A percentile compares a stretch with the other conserved stretches of the same genome.
Evolutionary conservation across 2,797 vertebrate species (phyloP).

Genomic region (Manis javanica): DNA sequence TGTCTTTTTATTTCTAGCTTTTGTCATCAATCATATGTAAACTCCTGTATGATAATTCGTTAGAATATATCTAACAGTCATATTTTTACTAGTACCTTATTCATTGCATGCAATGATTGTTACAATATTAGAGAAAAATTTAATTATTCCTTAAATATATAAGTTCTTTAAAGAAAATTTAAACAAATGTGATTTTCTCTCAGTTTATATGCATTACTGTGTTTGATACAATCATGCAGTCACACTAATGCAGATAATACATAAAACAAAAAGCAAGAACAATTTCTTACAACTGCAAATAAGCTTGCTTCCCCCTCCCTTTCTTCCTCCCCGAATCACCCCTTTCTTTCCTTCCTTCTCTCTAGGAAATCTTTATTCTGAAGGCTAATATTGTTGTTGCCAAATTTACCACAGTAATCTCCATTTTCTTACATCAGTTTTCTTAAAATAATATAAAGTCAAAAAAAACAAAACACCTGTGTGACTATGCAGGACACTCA

Average conservation of each 20-base stretch:
- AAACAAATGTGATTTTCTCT: not conserved
- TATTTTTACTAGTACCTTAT: not conserved
- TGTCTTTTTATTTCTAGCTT: not conserved
- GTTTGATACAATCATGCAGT: not conserved
- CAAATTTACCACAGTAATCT: not conserved
- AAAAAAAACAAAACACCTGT: not conserved
- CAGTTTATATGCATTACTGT: not conserved
- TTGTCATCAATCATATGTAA: not conserved
- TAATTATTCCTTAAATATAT: not conserved
- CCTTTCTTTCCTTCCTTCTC: fast-evolving
- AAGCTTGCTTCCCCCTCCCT: not conserved
- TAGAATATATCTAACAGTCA: not conserved
- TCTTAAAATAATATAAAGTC: not conserved
- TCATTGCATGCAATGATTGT: not conserved
- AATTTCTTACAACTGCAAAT: not conserved
- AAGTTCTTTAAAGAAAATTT: not conserved
- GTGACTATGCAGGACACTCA: not conserved
- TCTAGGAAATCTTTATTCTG: not conserved
- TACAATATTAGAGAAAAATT: not conserved
- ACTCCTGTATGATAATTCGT: not conserved
- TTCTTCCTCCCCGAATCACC: no score
- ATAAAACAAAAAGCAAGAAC: not conserved
- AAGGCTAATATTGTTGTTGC: not conserved
- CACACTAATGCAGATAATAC: not conserved
- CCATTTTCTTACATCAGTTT: not conserved